Conservation (phyloP, 2,113 vertebrate genomes). For the Siphamia tubifer region DNA sequence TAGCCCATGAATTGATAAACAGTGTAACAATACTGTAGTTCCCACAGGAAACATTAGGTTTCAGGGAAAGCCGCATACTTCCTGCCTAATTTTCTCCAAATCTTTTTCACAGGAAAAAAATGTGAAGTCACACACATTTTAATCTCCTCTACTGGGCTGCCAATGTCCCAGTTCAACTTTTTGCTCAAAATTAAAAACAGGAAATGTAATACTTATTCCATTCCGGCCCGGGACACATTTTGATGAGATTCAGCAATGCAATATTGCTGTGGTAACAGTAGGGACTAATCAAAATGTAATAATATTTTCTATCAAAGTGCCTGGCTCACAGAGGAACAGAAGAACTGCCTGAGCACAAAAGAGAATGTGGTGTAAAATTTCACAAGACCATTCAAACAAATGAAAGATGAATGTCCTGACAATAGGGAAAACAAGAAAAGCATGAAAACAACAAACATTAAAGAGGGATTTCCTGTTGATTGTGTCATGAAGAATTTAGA, state of each 20-base stretch:
- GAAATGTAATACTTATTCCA: constrained; percentile 60
- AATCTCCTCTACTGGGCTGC: constrained; percentile 51
- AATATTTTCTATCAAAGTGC: constrained; percentile 41
- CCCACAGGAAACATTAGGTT: constrained; percentile 59
- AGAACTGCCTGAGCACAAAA: background rate
- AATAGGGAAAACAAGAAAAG: background rate
- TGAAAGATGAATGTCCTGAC: background rate
- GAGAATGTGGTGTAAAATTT: background rate
- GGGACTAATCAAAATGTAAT: constrained; percentile 62
- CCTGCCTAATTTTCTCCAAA: constrained; percentile 57
- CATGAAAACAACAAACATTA: background rate
- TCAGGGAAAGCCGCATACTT: constrained; percentile 61
- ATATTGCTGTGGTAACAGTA: constrained; percentile 50
- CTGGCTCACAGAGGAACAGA: constrained; percentile 2
- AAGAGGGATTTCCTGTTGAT: background rate
- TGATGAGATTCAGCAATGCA: constrained; percentile 54
- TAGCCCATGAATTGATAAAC: constrained; percentile 44
- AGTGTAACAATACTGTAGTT: constrained; percentile 38
- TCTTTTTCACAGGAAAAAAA: constrained; percentile 40
- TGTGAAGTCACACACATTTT: constrained; percentile 53
- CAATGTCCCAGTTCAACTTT: constrained; percentile 63
- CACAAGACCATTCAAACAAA: background rate
- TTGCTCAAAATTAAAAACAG: constrained; percentile 65
- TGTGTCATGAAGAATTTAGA: background rate
- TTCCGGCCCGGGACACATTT: constrained; percentile 34